Conservation (phyloP, 2,113 vertebrate species). For the Epinephelus cyanopodus region DNA sequence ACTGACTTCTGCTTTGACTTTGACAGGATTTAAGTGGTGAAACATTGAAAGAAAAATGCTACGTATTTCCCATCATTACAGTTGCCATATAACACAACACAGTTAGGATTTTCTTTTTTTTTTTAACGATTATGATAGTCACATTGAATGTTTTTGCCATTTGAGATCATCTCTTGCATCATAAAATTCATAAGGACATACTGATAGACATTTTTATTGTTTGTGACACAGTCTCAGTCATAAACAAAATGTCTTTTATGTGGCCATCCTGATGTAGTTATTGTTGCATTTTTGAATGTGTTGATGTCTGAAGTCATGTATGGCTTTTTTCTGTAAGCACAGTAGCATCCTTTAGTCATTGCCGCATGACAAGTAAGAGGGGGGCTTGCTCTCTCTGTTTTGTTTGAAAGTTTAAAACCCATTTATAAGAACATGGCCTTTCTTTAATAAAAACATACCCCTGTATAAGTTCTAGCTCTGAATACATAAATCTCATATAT, state of each 20-base stretch:
- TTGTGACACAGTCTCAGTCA: conserved; percentile 1
- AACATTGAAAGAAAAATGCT: background rate
- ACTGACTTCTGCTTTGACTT: conserved; percentile 46
- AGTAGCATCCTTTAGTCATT: conserved; percentile 27
- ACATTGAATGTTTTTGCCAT: background rate
- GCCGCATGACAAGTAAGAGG: conserved; percentile 6
- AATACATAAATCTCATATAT: conserved; percentile 65
- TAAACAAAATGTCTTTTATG: conserved; percentile 22
- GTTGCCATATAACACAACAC: background rate
- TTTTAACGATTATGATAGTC: background rate
- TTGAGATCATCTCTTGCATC: background rate
- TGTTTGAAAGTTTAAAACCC: conserved; percentile 59
- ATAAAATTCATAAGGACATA: background rate
- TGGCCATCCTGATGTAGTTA: conserved; percentile 8
- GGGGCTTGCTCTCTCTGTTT: background rate
- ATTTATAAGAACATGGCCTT: conserved; percentile 48
- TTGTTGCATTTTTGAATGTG: conserved; percentile 17
- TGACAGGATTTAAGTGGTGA: background rate
- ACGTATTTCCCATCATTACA: background rate
- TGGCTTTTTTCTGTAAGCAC: conserved; percentile 12
- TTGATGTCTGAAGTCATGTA: conserved; percentile 28
- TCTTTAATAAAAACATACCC: conserved; percentile 44
- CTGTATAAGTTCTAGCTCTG: conserved; percentile 41
- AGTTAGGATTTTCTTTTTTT: background rate
- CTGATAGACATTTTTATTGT: background rate